Percentiles rank a stretch among this genome's conserved stretches.
Evolutionary conservation across 2,888 invertebrate species (phyloP).

Genomic region (Byasa hedistus): DNA sequence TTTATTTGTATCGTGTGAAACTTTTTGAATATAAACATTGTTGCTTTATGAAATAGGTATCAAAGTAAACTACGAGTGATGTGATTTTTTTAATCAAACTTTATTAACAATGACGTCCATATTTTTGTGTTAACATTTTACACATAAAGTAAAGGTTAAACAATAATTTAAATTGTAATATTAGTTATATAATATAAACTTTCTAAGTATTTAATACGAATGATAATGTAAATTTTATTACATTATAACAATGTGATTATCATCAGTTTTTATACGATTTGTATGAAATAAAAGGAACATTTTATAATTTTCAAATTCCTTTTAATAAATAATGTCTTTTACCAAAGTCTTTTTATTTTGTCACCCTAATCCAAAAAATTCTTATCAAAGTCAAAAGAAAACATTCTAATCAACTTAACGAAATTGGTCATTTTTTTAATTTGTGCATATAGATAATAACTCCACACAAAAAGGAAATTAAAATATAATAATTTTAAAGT

Average conservation of each 20-base stretch:
- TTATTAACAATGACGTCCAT: neutral
- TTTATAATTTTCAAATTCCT: neutral
- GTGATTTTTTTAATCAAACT: neutral
- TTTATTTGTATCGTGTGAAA: neutral
- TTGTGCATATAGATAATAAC: too few relatives aligned
- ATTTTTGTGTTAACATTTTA: neutral
- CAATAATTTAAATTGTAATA: neutral
- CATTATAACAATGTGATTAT: too few relatives aligned
- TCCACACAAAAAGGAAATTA: too few relatives aligned
- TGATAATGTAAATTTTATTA: too few relatives aligned
- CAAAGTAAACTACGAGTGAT: neutral
- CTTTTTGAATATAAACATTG: neutral
- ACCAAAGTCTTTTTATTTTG: neutral
- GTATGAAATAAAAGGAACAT: neutral
- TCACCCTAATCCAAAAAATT: neutral
- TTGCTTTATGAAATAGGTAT: neutral
- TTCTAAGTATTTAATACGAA: neutral
- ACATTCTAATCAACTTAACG: neutral
- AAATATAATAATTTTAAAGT: too few relatives aligned
- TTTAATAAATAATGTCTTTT: slow-evolving; percentile 1
- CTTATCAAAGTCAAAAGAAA: neutral
- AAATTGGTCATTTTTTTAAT: too few relatives aligned
- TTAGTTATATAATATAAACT: neutral
- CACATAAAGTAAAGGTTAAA: neutral
- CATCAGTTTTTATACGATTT: neutral